Percentiles rank a stretch among this genome's conserved stretches.
phyloP scores from a whole-genome alignment of 1,140 invertebrate genomes.

The Orchestia grillus region DNA sequence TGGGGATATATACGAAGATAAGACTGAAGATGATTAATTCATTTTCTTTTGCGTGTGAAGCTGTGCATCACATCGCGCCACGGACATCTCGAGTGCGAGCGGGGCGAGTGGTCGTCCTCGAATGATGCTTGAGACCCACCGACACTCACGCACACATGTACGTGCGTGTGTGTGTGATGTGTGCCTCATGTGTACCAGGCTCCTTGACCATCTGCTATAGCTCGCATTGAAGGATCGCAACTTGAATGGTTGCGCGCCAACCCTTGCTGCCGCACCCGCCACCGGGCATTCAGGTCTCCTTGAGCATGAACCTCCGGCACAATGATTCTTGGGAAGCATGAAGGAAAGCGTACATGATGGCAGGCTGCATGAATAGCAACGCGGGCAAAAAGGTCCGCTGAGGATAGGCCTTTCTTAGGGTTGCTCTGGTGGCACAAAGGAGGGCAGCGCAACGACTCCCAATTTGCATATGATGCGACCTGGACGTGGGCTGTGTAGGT shows the following conservation, averaged over 20 bases:
- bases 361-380: not conserved
- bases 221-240: not conserved
- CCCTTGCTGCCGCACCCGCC: not conserved
- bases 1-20: no score
- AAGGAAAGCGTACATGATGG: conserved; percentile 7
- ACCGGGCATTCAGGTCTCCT: not conserved
- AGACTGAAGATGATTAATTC: no score
- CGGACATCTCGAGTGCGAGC: no score
- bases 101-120: no score
- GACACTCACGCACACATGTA: no score
- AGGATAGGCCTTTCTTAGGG: not conserved
- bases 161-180: not conserved
- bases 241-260: not conserved
- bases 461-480: not conserved
- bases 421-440: not conserved
- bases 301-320: not conserved
- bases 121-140: no score
- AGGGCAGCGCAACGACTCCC: not conserved
- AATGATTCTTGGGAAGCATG: not conserved
- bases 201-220: not conserved
- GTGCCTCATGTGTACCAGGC: not conserved
- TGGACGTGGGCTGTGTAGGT: not conserved
- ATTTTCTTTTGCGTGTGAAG: no score
- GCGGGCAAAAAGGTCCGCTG: no score
- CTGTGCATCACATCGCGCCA: no score